These are phyloP conservation scores for Sardina pilchardus DNA, from an alignment of 2,113 vertebrate genomes.

Conservation along the genomic window DNA sequence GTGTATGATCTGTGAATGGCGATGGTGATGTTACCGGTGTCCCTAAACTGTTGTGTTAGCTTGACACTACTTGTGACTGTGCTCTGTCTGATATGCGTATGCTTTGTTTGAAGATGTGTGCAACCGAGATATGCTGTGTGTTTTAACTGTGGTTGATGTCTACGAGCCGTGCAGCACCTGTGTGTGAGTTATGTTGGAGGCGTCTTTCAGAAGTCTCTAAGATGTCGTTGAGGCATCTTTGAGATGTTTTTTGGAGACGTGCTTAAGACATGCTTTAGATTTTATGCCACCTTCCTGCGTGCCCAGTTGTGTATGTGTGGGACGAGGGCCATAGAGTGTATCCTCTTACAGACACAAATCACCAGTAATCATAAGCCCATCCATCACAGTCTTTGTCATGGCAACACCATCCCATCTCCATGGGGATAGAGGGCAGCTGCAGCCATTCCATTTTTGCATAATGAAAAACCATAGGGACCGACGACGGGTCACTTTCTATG, in stretches of 20 bases:
- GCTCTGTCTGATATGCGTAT: not conserved
- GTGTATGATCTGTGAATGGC: slow-evolving; percentile 4
- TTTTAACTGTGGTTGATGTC: slow-evolving; percentile 9
- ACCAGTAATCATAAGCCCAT: slow-evolving; percentile 49
- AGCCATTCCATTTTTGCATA: not conserved
- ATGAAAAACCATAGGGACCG: not conserved
- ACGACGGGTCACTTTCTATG: not conserved
- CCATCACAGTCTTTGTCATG: slow-evolving; percentile 46
- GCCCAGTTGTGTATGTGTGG: not conserved
- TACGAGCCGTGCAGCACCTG: not conserved
- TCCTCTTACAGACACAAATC: slow-evolving; percentile 27
- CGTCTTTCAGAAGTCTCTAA: slow-evolving; percentile 33
- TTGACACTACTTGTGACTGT: not conserved
- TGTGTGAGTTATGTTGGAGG: slow-evolving; percentile 3
- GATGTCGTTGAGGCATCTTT: slow-evolving; percentile 25
- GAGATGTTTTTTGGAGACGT: slow-evolving; percentile 34
- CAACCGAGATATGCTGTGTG: not conserved
- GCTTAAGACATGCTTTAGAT: not conserved
- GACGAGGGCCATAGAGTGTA: not conserved
- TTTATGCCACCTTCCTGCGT: not conserved
- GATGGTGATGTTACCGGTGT: not conserved
- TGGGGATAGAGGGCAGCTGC: slow-evolving; percentile 1
- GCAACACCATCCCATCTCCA: slow-evolving; percentile 50
- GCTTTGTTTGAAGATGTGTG: not conserved
- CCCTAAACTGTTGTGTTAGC: not conserved